These are phyloP conservation scores for Elachura formosa DNA, from an alignment of 2,113 vertebrate species.

Conservation along the genomic window DNA sequence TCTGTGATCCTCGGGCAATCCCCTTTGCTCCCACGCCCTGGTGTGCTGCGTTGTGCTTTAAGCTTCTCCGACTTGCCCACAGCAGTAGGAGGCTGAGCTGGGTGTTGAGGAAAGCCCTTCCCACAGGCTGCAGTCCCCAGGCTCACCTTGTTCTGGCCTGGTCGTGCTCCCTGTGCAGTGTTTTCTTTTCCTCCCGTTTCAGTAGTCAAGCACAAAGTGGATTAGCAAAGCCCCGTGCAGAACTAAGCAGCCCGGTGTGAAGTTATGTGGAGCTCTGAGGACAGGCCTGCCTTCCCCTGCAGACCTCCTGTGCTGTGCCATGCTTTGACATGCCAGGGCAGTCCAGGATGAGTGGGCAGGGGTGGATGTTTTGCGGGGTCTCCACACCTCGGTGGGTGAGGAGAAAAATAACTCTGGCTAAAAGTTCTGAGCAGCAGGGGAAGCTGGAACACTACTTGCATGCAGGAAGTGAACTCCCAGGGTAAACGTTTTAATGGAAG, in stretches of 20 bases:
- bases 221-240: slow-evolving; percentile 13
- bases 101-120: background rate
- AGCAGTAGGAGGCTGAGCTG: background rate
- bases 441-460: background rate
- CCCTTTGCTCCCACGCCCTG: slow-evolving; percentile 23
- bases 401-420: background rate
- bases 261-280: background rate
- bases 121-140: background rate
- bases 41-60: background rate
- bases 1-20: slow-evolving; percentile 33
- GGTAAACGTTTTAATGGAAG: slow-evolving; percentile 25
- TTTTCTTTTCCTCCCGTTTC: background rate
- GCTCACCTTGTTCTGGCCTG: background rate
- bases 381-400: fast-evolving
- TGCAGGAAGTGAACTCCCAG: slow-evolving; percentile 35
- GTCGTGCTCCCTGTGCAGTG: background rate
- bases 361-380: background rate
- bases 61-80: background rate
- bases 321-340: background rate
- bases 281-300: background rate
- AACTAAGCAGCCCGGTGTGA: background rate
- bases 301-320: background rate
- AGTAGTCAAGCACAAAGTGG: background rate
- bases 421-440: background rate
- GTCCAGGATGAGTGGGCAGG: background rate